Percentiles rank a stretch among this genome's conserved stretches.
phyloP scores from a whole-genome alignment of 37 sponge, comb jelly and placozoan genomes.

The Mnemiopsis leidyi region DNA sequence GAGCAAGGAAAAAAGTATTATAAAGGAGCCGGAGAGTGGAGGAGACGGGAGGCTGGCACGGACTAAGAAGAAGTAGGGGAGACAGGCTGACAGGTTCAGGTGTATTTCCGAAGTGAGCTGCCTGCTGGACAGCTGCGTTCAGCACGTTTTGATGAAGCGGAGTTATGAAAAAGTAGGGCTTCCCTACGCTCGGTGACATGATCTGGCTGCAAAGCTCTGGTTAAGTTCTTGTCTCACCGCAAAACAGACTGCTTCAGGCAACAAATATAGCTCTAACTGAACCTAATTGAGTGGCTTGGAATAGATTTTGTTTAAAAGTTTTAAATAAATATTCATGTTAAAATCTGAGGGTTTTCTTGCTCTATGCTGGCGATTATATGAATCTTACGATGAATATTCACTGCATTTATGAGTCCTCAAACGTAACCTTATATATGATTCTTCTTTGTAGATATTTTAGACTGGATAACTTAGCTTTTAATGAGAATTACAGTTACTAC shows the following conservation, averaged over 20 bases:
- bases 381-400: not conserved
- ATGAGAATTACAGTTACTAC: too few species aligned
- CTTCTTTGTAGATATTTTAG: too few species aligned
- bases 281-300: not conserved
- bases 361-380: not conserved
- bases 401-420: too few species aligned
- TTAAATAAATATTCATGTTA: not conserved
- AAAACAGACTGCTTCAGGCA: not conserved
- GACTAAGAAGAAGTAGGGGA: not conserved
- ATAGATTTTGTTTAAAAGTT: not conserved
- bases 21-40: not conserved
- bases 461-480: too few species aligned
- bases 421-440: too few species aligned
- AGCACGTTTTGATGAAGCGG: not conserved
- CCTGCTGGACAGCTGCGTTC: not conserved
- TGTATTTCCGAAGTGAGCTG: not conserved
- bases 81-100: not conserved
- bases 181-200: not conserved
- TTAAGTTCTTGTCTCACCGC: not conserved
- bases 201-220: not conserved
- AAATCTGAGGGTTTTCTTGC: not conserved
- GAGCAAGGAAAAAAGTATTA: too few species aligned
- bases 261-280: not conserved
- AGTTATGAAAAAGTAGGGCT: not conserved
- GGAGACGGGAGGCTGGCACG: too few species aligned